Conservation (phyloP, 23 tunicate genomes). For the Corella eumyota region DNA sequence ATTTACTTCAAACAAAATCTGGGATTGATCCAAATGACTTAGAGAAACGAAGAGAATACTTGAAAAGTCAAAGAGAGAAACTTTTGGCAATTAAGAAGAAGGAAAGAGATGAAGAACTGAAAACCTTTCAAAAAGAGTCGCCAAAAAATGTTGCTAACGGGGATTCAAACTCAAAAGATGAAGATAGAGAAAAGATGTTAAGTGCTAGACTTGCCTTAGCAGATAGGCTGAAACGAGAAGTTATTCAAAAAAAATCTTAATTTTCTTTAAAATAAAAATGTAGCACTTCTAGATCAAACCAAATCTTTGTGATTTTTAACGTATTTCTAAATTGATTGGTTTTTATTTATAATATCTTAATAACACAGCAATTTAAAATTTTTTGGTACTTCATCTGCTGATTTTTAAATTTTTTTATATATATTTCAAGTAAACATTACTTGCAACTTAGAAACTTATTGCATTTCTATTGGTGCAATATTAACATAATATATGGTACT, state of each 20-base stretch:
- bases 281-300: too few species aligned
- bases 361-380: too few species aligned
- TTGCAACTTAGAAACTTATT: too few species aligned
- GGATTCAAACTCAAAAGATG: neutral
- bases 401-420: too few species aligned
- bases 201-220: constrained; percentile 61
- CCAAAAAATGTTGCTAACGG: neutral
- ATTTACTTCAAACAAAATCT: neutral
- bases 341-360: too few species aligned
- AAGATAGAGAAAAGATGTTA: constrained; percentile 34
- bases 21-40: constrained; percentile 37
- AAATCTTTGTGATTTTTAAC: too few species aligned
- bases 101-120: constrained; percentile 41
- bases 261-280: too few species aligned
- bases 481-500: too few species aligned
- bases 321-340: too few species aligned
- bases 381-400: too few species aligned
- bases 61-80: constrained; percentile 64
- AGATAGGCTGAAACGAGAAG: constrained; percentile 64
- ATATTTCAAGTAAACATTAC: too few species aligned
- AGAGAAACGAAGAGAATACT: constrained; percentile 52
- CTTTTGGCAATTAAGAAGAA: constrained; percentile 40
- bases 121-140: constrained; percentile 10
- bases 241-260: constrained; percentile 23
- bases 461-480: too few species aligned